Evolutionary conservation across 2,797 vertebrate species (phyloP), one percentile per base, ranked within the genome.

Genomic region (Leptodactylus fallax): DNA sequence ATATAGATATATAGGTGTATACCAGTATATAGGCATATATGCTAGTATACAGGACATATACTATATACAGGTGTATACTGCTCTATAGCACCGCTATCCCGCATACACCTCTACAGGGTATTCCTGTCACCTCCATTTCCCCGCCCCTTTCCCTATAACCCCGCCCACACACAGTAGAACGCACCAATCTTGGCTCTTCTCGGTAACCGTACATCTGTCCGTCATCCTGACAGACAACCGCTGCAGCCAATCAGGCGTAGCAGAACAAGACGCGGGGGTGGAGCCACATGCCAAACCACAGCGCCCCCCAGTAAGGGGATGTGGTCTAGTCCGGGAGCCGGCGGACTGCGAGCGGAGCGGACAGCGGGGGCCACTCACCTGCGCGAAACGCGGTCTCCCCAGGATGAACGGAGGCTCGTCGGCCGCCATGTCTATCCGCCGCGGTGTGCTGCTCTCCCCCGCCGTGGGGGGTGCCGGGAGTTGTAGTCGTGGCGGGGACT

Each of bases 351-450:
- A 1, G 7, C 14, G 27, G 36, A 55, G 23, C 16, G n/a, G n/a
- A n/a, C n/a, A n/a, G n/a, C n/a, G 10, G 4, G 5, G 69, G 25
- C 1, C 53, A 0, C 23, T 88, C 95, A 98, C 97, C 97, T 97
- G 97, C 91, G 97, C 94, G 92, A 96, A 98, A 90, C 96, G 96
- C 3, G 96, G 92, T 90, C 95, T 95, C n/a, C 96, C 96, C 85
- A 94, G 93, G 91, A 94, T 94, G 91, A 98, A 98, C 36, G 91
- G 89, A 7, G 95, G 95, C 21, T 92, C 95, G 7, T 94, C 94
- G 60, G 93, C 93, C 51, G 93, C 93, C 55, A 95, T 93, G 65
- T 94, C 91, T 45, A 13, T 3, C 17, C 83, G 11, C 23, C 74
- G 76, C 61, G 19, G 16, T 45, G 25, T 19, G 47, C 10, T 63